Base-by-base conservation (phyloP, 2,888 invertebrate species). In the Oxyscelio sp. region DNA sequence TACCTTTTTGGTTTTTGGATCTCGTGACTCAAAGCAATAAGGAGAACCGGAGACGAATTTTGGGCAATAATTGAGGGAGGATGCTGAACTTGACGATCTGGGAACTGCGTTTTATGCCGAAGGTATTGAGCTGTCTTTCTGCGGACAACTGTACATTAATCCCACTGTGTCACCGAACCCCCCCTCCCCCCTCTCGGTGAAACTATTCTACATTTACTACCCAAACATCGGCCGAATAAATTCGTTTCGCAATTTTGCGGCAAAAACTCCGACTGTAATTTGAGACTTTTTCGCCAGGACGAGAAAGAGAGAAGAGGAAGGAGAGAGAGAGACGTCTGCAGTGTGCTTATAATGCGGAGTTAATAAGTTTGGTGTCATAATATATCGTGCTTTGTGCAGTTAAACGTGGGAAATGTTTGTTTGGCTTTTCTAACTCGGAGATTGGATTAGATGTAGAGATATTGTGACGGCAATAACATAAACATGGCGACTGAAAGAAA, bases 61-160 rank as follows among this genome's bases (percentile, higher is more conserved):
- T n/a, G n/a, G n/a, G n/a, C n/a, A n/a, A n/a, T n/a, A n/a, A n/a
- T n/a, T n/a, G n/a, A n/a, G 45, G 34, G 9, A 34, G 65, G 61
- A 45, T 15, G 45, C 31, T 56, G 54, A 56, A 56, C 66, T 59
- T 77, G 58, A 77, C 52, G 61, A 77, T 77, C 75, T 19, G 19
- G 31, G 1, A 77, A 38, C 65, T 65, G 66, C 75, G 52, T 66
- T 77, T 59, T 58, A 66, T 50, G 50, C 75, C 31, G 59, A 38
- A 56, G 75, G 75, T 82, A 82, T 82, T 82, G 71, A 77, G 82
- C 70, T 82, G 75, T 75, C 81, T 74, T 75, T 82, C 70, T 74
- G 63, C 63, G 63, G 45, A 68, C 81, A 63, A 66, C 70, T 61
- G 45, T 82, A 48, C 81, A 70, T 82, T 82, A 81, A 81, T 81